Percentiles rank a stretch among this genome's conserved stretches.
Conservation (phyloP, 1,140 invertebrate genomes). For the Drosophila yakuba region DNA sequence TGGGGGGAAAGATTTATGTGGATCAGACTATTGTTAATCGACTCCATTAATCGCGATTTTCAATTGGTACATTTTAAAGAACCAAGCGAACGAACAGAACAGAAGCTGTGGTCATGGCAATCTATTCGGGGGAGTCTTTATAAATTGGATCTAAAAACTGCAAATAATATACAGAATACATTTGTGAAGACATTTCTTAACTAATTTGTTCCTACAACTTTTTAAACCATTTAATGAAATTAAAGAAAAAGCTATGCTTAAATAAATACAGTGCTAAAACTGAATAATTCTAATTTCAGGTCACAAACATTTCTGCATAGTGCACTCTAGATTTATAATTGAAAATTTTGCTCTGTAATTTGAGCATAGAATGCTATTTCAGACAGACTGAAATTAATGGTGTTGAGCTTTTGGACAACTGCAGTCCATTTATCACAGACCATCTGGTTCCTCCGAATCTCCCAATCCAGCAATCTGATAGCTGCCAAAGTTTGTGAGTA, state of each 20-base stretch:
- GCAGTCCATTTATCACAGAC: constrained; percentile 30
- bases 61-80: constrained; percentile 22
- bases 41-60: constrained; percentile 42
- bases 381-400: constrained; percentile 35
- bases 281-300: too few relatives aligned
- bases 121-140: background rate
- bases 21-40: constrained; percentile 45
- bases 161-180: too few relatives aligned
- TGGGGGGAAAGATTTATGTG: constrained; percentile 15
- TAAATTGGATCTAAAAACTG: background rate
- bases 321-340: constrained; percentile 24
- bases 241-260: too few relatives aligned
- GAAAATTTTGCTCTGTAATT: constrained; percentile 17
- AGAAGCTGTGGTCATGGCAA: constrained; percentile 48
- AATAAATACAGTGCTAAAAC: too few relatives aligned
- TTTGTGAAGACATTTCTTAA: too few relatives aligned
- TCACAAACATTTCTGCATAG: too few relatives aligned
- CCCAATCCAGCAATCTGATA: constrained; percentile 4
- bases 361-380: constrained; percentile 5
- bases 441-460: constrained; percentile 16
- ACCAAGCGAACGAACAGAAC: constrained; percentile 7
- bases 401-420: constrained; percentile 16
- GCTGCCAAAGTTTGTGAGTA: constrained; percentile 6
- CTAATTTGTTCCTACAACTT: too few relatives aligned
- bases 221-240: too few relatives aligned